Conservation (phyloP, 2,888 invertebrate species). For the Agriopis marginaria region DNA sequence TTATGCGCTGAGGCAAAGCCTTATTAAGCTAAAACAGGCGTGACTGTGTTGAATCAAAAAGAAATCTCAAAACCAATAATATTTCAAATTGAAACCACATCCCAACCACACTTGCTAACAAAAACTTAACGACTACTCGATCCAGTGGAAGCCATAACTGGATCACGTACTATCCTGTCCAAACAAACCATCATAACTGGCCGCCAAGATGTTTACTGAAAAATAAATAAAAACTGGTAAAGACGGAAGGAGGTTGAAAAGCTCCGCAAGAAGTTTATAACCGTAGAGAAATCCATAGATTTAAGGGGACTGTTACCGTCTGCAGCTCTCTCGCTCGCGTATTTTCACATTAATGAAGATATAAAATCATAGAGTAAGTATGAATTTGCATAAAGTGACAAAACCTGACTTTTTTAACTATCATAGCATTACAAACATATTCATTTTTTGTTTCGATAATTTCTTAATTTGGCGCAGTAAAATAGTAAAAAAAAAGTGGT, state of each 20-base stretch:
- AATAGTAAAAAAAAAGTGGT: no score
- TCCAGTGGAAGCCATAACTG: conserved; percentile 46
- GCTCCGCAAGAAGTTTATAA: not conserved
- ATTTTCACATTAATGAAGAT: no score
- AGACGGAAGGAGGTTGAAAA: not conserved
- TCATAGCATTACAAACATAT: no score
- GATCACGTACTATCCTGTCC: conserved; percentile 55
- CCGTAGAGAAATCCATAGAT: no score
- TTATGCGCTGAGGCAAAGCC: no score
- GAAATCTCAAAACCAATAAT: conserved; percentile 15
- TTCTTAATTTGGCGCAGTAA: no score
- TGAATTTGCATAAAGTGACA: no score
- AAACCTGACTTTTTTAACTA: no score
- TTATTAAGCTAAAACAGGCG: not conserved
- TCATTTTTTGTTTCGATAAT: no score
- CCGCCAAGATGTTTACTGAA: conserved; percentile 48
- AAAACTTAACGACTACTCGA: conserved; percentile 20
- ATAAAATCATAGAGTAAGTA: no score
- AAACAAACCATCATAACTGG: conserved; percentile 53
- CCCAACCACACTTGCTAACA: conserved; percentile 25
- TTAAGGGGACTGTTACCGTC: no score
- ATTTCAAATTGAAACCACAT: conserved; percentile 12
- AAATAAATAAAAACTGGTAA: conserved; percentile 19
- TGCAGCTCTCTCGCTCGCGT: no score
- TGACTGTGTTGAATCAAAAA: not conserved